Evolutionary conservation across 2,888 invertebrate species (phyloP), one percentile per base, ranked within the genome.

Genomic region (Brenthis ino): DNA sequence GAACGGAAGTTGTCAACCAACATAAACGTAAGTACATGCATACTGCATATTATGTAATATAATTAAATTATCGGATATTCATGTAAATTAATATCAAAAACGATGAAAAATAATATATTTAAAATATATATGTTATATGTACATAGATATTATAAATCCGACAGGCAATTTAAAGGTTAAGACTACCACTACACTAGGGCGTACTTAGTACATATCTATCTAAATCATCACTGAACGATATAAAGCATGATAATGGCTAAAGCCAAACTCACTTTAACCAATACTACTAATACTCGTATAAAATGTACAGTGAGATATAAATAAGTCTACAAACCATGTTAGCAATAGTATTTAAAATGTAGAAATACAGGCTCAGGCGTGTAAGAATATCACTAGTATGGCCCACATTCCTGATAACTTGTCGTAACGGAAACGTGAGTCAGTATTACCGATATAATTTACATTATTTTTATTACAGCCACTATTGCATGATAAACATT

Each of bases 341-440:
- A 54, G 50, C 64, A 75, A 75, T 70, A 71, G 68, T 73, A 82
- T 80, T 82, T 80, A 70, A 79, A 83, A 82, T 79, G 79, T 79
- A 80, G 80, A 79, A 79, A 78, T 76, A 77, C 71, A 72, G 75
- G 76, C 77, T 77, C 71, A 70, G 73, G 73, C 72, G 80, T 79
- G 83, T 85, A 82, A 83, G 83, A 87, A 87, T 84, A 86, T 85
- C 83, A 79, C 77, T 79, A 75, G 77, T 78, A 77, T 84, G 85
- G 77, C 80, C 85, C 84, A 89, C 88, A 88, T 88, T 85, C 87
- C 80, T 82, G 89, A 89, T 90, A 90, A 89, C 85, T 84, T 76
- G 88, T 82, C 80, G 72, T 77, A 84, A 80, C 90, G 90, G 90
- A 90, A 88, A 85, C 76, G 71, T 88, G 89, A 88, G 77, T 88